Percentiles rank a stretch among this genome's conserved stretches.
Conservation (phyloP, 92 coral and sea anemone genomes). For the Plumapathes pennacea region DNA sequence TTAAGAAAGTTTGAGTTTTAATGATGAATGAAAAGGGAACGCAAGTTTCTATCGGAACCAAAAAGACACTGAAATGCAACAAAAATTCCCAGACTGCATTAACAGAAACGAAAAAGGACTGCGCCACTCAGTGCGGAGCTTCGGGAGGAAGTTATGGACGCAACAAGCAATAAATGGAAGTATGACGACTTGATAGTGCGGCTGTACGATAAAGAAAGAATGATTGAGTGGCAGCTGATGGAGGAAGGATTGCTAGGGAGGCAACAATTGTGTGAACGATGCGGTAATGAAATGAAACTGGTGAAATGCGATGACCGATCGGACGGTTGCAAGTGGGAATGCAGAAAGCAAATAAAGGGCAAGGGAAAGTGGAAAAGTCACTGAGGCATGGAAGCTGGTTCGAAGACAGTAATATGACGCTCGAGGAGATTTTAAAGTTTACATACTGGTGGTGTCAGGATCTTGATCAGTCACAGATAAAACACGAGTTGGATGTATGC, state of each 20-base stretch:
- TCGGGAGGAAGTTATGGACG: too few relatives aligned
- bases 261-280: constrained; percentile 9
- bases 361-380: constrained; percentile 38
- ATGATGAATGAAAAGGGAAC: too few relatives aligned
- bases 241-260: constrained; percentile 15
- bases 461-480: constrained; percentile 45
- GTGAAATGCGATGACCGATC: constrained; percentile 38
- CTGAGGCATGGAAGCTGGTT: constrained; percentile 61
- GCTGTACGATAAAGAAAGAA: constrained; percentile 19
- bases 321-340: constrained; percentile 55
- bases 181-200: too few relatives aligned
- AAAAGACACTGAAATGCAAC: too few relatives aligned
- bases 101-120: too few relatives aligned
- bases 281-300: constrained; percentile 39
- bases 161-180: too few relatives aligned
- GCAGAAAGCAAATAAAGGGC: constrained; percentile 22
- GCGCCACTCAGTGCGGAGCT: too few relatives aligned
- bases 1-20: too few relatives aligned
- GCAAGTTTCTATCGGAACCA: too few relatives aligned
- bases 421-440: constrained; percentile 58
- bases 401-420: constrained; percentile 56
- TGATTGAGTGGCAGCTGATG: constrained; percentile 25
- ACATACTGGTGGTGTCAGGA: constrained; percentile 59
- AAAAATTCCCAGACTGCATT: too few relatives aligned
- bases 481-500: constrained; percentile 22